Evolutionary conservation across 2,113 vertebrate genomes (phyloP).

Genomic region (Phodopus roborovskii): DNA sequence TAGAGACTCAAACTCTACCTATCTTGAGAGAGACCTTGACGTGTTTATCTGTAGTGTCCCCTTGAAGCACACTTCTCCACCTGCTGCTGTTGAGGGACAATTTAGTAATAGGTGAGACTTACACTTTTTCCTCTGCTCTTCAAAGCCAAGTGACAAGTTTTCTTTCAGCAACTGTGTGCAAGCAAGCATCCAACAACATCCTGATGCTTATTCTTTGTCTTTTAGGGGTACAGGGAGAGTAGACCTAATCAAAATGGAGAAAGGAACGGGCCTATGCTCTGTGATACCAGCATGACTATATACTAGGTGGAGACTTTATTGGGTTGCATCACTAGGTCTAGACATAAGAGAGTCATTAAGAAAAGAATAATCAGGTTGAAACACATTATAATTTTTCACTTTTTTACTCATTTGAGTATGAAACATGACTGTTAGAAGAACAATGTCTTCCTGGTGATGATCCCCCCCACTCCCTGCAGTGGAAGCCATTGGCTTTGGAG

Average conservation of each 20-base stretch:
- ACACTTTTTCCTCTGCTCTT: not conserved
- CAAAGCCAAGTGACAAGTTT: not conserved
- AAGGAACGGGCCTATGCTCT: not conserved
- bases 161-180: not conserved
- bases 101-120: not conserved
- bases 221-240: not conserved
- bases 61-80: not conserved
- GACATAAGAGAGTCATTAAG: constrained; percentile 53
- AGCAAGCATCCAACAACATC: not conserved
- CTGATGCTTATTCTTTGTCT: not conserved
- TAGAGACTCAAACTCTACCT: not conserved
- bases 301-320: not conserved
- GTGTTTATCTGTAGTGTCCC: not conserved
- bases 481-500: not conserved
- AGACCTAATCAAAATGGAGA: not conserved
- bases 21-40: not conserved
- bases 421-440: not conserved
- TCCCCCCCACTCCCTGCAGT: not conserved
- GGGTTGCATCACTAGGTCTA: not conserved
- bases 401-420: not conserved
- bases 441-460: not conserved
- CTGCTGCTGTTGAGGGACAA: not conserved
- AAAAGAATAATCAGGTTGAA: not conserved
- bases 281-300: constrained; percentile 6
- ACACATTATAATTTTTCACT: not conserved